Evolutionary conservation across 2,113 vertebrate genomes (phyloP), one percentile per base, ranked within the genome.

Genomic region (Coregonus clupeaformis): DNA sequence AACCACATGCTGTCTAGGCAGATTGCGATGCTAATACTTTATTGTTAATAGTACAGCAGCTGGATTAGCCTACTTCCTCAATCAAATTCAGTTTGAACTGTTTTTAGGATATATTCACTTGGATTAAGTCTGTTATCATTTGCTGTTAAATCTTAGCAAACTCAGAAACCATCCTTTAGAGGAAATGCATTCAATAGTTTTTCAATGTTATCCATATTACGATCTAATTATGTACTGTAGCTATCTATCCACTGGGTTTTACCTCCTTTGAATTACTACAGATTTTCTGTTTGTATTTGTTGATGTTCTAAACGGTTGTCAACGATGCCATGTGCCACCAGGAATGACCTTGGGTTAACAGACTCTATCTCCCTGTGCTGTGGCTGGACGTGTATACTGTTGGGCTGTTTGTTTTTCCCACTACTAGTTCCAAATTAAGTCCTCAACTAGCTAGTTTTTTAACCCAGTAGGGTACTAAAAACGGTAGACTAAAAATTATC

Each of bases 331-430:
- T 29, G 11, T 14, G 12, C 22, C 0, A 0, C 25, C 75, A 64
- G 75, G 63, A 77, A 60, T 45, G 77, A 67, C 80, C 68, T 84
- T 75, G 74, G 77, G 47, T 85, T 78, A 68, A 7, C 36, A 9
- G 7, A 36, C 36, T 78, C 82, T 81, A 77, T 85, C 72, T 73
- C 66, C 13, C 74, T 67, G 68, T 71, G 72, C 72, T 74, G 32
- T 69, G 49, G 47, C 49, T 6, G 60, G 68, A 79, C 77, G 77
- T 72, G 30, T 80, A 77, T 79, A 68, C 20, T 77, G 42, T 71
- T 4, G 7, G n/a, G 22, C 29, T 80, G 79, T 85, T 87, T 87
- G 86, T 73, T 82, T 85, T 85, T 86, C 84, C 84, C 24, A 76
- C 55, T 24, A 49, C 71, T 9, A 66, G 55, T 29, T 68, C 71